A percentile compares a stretch with the other conserved stretches of the same genome.
phyloP scores from a whole-genome alignment of 2,113 vertebrate genomes.

The Crotalus horridus region DNA sequence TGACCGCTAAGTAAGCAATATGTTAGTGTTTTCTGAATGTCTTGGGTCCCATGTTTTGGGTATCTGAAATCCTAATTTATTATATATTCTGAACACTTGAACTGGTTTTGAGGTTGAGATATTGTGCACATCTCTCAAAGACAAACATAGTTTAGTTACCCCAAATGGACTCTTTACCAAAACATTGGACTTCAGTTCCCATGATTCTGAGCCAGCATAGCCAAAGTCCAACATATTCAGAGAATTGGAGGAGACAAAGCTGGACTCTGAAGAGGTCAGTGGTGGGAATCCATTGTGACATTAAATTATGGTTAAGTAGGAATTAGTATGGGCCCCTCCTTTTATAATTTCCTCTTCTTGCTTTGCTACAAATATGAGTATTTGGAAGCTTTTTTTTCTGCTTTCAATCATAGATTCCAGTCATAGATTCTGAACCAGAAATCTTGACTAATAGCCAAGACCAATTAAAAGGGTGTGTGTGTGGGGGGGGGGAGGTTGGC shows the following conservation, averaged over 20 bases:
- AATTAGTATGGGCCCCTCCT: background rate
- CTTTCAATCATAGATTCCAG: background rate
- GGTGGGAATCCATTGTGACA: background rate
- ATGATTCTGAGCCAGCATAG: background rate
- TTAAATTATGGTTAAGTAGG: background rate
- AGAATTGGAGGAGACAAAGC: background rate
- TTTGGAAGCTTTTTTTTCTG: background rate
- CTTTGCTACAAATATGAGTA: background rate
- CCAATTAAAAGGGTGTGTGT: background rate
- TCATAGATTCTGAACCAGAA: background rate
- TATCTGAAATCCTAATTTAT: background rate
- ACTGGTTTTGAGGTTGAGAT: background rate
- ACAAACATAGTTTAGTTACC: background rate
- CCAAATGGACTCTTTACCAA: background rate
- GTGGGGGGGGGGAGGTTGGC: background rate
- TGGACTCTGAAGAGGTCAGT: background rate
- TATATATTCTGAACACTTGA: background rate
- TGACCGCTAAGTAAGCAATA: background rate
- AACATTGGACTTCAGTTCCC: background rate
- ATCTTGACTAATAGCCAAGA: background rate
- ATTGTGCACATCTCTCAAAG: background rate
- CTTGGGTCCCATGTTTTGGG: background rate
- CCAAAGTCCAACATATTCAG: background rate
- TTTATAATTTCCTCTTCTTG: background rate
- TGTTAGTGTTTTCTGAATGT: background rate